phyloP scores from a whole-genome alignment of 2,888 invertebrate species.

The Actias luna region DNA sequence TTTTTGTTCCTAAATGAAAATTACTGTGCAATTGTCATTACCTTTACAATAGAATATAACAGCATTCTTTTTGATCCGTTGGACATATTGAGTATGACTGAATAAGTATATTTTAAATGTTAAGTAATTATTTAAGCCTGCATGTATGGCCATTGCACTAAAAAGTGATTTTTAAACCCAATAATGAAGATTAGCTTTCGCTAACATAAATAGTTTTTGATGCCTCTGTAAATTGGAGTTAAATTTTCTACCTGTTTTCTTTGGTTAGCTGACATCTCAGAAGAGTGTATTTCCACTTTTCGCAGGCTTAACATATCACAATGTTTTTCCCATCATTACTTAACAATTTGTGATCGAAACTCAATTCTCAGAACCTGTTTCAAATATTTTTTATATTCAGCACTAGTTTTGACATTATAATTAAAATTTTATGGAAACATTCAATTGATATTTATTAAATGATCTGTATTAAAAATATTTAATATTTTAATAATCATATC shows the following conservation, averaged over 20 bases:
- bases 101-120: background rate
- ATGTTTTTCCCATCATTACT: background rate
- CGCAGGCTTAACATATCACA: background rate
- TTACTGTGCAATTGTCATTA: background rate
- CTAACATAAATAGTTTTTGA: background rate
- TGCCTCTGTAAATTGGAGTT: background rate
- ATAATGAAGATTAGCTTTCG: background rate
- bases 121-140: background rate
- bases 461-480: background rate
- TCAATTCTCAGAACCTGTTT: background rate
- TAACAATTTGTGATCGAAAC: background rate
- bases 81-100: background rate
- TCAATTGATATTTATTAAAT: background rate
- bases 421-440: background rate
- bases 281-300: background rate
- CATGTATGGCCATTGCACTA: background rate
- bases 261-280: background rate
- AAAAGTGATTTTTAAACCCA: background rate
- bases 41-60: background rate
- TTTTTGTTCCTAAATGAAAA: background rate
- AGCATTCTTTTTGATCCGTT: no score
- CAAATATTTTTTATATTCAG: background rate
- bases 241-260: background rate
- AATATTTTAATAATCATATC: background rate
- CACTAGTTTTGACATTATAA: background rate